phyloP scores from a whole-genome alignment of 1,140 invertebrate species.

The Akabosia matsudoensis region DNA sequence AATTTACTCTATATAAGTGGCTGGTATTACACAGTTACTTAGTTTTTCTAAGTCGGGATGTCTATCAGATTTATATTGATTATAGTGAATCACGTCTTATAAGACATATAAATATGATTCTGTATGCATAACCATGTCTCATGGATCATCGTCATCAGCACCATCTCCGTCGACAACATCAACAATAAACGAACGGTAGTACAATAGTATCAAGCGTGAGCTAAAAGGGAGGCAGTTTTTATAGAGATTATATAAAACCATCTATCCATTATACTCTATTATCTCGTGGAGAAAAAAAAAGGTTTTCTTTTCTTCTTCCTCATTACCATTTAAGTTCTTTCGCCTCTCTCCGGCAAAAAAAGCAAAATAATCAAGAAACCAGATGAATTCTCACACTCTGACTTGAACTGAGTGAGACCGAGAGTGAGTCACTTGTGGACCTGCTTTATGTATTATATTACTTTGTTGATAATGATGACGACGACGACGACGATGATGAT shows the following conservation, averaged over 20 bases:
- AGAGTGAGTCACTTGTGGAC: slow-evolving; percentile 19
- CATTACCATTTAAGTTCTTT: slow-evolving; percentile 20
- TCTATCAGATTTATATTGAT: no score
- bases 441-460: slow-evolving; percentile 18
- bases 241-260: not conserved
- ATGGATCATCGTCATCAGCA: slow-evolving; percentile 21
- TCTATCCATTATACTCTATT: not conserved
- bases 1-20: slow-evolving; percentile 20
- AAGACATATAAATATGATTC: not conserved
- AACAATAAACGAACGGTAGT: slow-evolving; percentile 6
- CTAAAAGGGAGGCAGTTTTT: not conserved
- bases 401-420: not conserved
- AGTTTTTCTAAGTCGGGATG: not conserved
- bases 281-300: not conserved
- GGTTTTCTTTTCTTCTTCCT: slow-evolving; percentile 9
- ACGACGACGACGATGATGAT: not conserved
- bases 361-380: slow-evolving; percentile 10
- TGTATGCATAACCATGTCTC: slow-evolving; percentile 23
- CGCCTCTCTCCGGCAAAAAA: slow-evolving; percentile 12
- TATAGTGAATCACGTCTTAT: no score
- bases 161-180: not conserved
- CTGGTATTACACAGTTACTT: slow-evolving; percentile 18
- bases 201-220: not conserved
- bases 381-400: slow-evolving; percentile 23
- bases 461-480: slow-evolving; percentile 9